Conservation (phyloP, 2,888 invertebrate genomes). For the Anoplius nigerrimus region DNA sequence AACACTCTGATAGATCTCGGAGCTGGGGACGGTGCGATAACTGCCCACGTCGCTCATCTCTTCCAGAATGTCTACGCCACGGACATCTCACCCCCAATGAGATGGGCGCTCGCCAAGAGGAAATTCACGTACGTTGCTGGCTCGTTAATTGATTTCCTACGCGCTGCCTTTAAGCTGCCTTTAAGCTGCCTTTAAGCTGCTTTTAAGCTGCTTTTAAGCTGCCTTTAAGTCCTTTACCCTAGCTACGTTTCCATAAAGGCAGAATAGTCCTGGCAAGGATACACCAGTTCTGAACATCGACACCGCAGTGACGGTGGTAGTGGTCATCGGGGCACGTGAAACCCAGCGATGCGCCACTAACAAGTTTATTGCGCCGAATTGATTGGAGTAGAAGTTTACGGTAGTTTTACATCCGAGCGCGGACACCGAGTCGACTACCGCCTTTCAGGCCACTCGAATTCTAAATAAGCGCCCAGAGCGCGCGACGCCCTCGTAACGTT, state of each 20-base stretch:
- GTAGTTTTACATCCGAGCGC: conserved; percentile 55
- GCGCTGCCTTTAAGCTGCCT: neutral
- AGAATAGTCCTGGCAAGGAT: neutral
- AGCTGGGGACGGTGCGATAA: conserved; percentile 97
- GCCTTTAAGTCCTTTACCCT: no score
- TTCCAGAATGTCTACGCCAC: conserved; percentile 89
- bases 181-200: neutral
- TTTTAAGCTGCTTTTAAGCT: neutral
- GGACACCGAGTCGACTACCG: neutral
- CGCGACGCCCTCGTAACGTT: conserved; percentile 45
- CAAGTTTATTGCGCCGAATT: conserved; percentile 56
- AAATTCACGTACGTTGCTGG: conserved; percentile 87
- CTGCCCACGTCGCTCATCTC: conserved; percentile 85
- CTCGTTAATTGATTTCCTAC: neutral
- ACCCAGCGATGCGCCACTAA: conserved; percentile 12
- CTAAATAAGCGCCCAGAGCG: conserved; percentile 46
- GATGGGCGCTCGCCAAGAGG: conserved; percentile 84
- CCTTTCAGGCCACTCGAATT: conserved; percentile 46
- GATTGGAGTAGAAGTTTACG: conserved; percentile 65
- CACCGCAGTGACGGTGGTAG: no score
- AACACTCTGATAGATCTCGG: conserved; percentile 88
- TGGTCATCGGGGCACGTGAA: no score
- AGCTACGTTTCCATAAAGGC: neutral
- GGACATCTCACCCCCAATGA: conserved; percentile 94
- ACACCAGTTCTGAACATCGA: neutral